These are phyloP conservation scores for Microctonus hyperodae DNA, from an alignment of 2,888 invertebrate genomes.

Conservation along the genomic window DNA sequence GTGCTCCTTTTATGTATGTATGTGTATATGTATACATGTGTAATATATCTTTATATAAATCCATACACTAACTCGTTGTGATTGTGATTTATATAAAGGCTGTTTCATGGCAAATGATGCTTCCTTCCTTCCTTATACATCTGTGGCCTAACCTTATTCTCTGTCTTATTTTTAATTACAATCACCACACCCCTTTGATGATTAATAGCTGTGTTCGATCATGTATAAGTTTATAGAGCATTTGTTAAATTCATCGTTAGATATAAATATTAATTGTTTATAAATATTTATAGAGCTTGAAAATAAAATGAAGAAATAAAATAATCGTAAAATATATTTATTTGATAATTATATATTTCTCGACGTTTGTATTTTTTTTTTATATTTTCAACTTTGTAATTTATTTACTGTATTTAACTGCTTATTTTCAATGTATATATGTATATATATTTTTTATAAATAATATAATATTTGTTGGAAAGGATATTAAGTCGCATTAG, in stretches of 20 bases:
- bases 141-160: conserved; percentile 6
- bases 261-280: no score
- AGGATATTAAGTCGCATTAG: conserved; percentile 34
- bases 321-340: neutral
- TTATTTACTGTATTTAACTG: neutral
- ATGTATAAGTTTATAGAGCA: neutral
- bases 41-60: neutral
- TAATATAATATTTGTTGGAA: conserved; percentile 5
- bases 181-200: neutral
- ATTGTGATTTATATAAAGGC: conserved; percentile 68
- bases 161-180: conserved; percentile 23
- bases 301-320: no score
- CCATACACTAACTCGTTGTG: conserved; percentile 44
- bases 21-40: neutral
- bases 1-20: conserved; percentile 7
- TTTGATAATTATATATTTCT: neutral
- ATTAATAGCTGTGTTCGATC: neutral
- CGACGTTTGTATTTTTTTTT: neutral
- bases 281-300: no score
- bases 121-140: conserved; percentile 11
- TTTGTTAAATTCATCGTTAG: neutral
- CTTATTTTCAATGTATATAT: neutral
- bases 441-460: no score
- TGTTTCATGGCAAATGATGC: conserved; percentile 22
- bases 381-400: neutral